Conservation (phyloP, 2,888 invertebrate genomes). For the Pseudococcus longispinus region DNA sequence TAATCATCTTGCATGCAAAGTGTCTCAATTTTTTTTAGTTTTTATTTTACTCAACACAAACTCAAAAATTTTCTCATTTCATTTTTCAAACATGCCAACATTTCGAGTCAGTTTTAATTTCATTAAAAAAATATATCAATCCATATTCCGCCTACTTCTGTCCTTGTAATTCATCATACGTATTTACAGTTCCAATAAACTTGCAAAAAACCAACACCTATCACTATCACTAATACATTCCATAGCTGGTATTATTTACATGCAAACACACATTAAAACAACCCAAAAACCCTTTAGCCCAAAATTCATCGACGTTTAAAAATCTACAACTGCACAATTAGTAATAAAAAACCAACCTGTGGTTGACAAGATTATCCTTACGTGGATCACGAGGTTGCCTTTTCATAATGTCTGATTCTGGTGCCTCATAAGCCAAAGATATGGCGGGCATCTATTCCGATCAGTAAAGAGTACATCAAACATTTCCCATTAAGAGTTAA, state of each 20-base stretch:
- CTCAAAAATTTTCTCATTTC: neutral
- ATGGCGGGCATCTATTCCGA: slow-evolving; percentile 89
- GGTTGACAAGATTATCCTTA: slow-evolving; percentile 98
- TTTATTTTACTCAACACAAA: neutral
- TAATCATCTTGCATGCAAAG: neutral
- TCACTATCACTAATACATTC: neutral
- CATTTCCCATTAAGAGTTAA: slow-evolving; percentile 48
- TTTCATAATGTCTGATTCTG: slow-evolving; percentile 99
- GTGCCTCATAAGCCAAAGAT: slow-evolving; percentile 98
- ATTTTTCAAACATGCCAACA: neutral
- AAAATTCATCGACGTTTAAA: neutral
- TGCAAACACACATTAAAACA: slow-evolving; percentile 9
- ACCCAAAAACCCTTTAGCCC: neutral
- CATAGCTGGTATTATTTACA: neutral
- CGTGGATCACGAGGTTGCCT: slow-evolving; percentile 96
- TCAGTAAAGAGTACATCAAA: slow-evolving; percentile 52
- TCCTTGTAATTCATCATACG: neutral
- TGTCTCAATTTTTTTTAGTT: neutral
- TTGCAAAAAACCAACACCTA: neutral
- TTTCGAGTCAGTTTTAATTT: neutral
- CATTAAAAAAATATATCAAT: neutral
- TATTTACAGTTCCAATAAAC: neutral
- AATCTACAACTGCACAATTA: slow-evolving; percentile 34
- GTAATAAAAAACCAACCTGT: slow-evolving; percentile 77
- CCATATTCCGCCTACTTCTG: neutral